These are phyloP conservation scores for Balaenoptera acutorostrata DNA, from an alignment of 2,113 vertebrate genomes.

Conservation along the genomic window DNA sequence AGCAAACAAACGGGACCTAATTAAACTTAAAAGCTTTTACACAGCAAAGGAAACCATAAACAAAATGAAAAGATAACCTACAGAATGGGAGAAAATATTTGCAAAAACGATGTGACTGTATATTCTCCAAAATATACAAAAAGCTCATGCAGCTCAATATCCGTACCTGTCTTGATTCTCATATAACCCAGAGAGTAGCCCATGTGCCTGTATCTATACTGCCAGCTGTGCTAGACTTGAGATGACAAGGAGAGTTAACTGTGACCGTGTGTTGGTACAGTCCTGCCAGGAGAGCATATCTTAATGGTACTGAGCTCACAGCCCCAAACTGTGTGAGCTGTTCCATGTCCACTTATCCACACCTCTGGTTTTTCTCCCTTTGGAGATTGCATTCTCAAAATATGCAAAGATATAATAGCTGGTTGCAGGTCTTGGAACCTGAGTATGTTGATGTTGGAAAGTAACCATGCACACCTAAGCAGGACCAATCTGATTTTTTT, in stretches of 20 bases:
- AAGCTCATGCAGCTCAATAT: background rate
- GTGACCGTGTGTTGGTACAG: accelerated
- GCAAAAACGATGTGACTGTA: background rate
- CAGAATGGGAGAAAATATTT: background rate
- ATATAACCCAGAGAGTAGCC: background rate
- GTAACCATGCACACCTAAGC: background rate
- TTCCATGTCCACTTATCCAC: background rate
- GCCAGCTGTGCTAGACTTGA: background rate
- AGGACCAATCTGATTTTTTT: background rate
- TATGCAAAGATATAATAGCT: background rate
- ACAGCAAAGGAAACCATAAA: background rate
- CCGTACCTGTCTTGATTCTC: background rate
- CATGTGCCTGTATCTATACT: background rate
- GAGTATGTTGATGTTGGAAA: background rate
- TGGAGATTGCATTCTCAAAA: background rate
- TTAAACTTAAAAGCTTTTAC: background rate
- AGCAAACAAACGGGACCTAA: background rate
- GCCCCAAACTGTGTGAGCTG: background rate
- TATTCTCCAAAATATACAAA: background rate
- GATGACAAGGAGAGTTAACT: background rate
- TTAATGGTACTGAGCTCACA: background rate
- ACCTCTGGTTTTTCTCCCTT: background rate
- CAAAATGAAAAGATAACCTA: background rate
- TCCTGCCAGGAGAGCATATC: background rate
- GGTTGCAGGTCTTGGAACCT: background rate